A percentile compares a stretch with the other conserved stretches of the same genome.
These are phyloP conservation scores for Lepidurus apus DNA, from an alignment of 1,140 invertebrate genomes.

Conservation along the genomic window DNA sequence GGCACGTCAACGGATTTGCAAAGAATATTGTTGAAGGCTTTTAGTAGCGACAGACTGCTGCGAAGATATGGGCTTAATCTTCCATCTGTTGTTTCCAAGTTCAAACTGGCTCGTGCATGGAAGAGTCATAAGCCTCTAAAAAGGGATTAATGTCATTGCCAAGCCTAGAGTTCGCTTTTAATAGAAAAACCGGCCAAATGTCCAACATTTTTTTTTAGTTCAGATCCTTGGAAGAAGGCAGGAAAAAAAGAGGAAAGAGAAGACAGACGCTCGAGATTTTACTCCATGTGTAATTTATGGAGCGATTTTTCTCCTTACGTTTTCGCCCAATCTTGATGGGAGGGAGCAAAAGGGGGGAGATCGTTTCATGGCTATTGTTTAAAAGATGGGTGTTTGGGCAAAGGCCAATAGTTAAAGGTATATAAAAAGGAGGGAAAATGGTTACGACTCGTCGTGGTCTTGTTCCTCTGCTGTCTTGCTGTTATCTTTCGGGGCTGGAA, in stretches of 20 bases:
- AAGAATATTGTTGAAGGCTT: background rate
- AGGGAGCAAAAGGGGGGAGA: background rate
- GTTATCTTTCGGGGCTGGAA: constrained; percentile 2
- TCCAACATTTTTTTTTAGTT: too few relatives aligned
- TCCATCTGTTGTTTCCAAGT: too few relatives aligned
- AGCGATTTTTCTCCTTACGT: constrained; percentile 8
- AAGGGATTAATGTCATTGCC: too few relatives aligned
- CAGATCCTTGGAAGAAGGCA: background rate
- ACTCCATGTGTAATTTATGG: background rate
- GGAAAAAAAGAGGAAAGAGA: background rate
- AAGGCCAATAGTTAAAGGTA: background rate
- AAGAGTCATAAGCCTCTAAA: too few relatives aligned
- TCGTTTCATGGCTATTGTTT: constrained; percentile 19
- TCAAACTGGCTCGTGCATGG: too few relatives aligned
- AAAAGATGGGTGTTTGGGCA: constrained; percentile 18
- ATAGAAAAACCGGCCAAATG: too few relatives aligned
- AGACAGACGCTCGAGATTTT: background rate
- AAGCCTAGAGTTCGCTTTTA: too few relatives aligned
- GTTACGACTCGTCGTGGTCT: background rate
- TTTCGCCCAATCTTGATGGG: background rate
- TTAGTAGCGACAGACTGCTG: too few relatives aligned
- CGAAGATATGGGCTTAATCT: too few relatives aligned
- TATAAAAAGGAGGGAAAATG: background rate
- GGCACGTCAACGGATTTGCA: background rate
- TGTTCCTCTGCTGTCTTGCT: background rate